Base-by-base conservation (phyloP, 2,113 vertebrate species). In the Dicentrarchus labrax region DNA sequence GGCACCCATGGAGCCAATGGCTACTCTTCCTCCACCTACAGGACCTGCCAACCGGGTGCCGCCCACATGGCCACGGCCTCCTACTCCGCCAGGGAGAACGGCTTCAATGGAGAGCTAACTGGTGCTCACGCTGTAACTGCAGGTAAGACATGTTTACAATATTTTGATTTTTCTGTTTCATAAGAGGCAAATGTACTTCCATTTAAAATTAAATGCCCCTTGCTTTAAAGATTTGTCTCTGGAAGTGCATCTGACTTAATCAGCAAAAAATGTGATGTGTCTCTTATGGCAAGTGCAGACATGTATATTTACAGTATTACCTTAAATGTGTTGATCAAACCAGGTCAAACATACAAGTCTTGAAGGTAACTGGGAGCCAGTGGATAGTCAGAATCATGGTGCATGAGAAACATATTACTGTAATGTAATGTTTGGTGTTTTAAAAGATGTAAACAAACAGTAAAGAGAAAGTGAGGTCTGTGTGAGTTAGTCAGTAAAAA, bases 101-200 rank as follows among this genome's bases (percentile, higher is more conserved):
- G 98, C 13, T 99, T 99, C 93, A 99, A 99, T 0, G 98, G 98
- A 50, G 98, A 99, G 69, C 87, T 99, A 75, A 95, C 94, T 0
- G 92, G 96, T 0, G 96, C 96, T 53, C 97, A 95, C 53, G 96
- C 96, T 76, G 95, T 99, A 88, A 99, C 98, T 2, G 96, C 98
- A 96, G 98, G 98, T 99, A 96, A 95, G 87, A 60, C 19, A n/a
- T 16, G 11, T 45, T 62, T 50, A 3, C 8, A 8, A 12, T 12
- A 17, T 65, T 30, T 30, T 3, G 30, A 30, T 30, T 30, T 30
- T 30, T 30, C 30, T 30, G 30, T 30, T 30, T 30, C 30, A 30
- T 30, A 3, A 30, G 30, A 30, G 30, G 4, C 30, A 30, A 30
- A 30, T 30, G 1, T 47, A 4, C 12, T 60, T 67, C 5, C 38